These are phyloP conservation scores for Eremophila alpestris DNA, from an alignment of 2,797 vertebrate species.

Conservation along the genomic window DNA sequence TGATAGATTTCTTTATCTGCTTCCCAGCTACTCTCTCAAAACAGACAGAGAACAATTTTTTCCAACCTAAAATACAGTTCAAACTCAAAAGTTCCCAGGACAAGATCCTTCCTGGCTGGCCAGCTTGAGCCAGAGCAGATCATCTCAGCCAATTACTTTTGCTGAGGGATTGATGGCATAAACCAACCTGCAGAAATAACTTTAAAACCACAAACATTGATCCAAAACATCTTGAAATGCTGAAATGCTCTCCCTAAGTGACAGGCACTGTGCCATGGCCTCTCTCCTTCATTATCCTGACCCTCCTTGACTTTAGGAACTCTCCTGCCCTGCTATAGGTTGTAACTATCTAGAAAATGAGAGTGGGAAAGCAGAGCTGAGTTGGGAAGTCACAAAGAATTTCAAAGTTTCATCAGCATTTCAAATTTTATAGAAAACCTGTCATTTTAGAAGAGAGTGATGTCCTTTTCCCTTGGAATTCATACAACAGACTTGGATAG, in stretches of 20 bases:
- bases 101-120: not conserved
- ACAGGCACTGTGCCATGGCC: not conserved
- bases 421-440: not conserved
- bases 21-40: not conserved
- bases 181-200: not conserved
- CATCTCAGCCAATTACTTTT: not conserved
- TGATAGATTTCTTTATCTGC: not conserved
- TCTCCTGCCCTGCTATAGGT: not conserved
- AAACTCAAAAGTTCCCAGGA: not conserved
- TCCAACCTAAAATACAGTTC: not conserved
- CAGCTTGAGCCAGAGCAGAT: not conserved
- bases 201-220: not conserved
- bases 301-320: not conserved
- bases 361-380: not conserved
- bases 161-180: not conserved
- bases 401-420: not conserved
- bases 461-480: not conserved
- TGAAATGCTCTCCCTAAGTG: not conserved
- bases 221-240: not conserved
- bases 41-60: not conserved
- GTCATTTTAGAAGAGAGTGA: not conserved
- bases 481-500: not conserved
- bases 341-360: not conserved
- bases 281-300: not conserved
- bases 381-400: not conserved